Percentiles rank a stretch among this genome's conserved stretches.
Evolutionary conservation across 2,888 invertebrate genomes (phyloP).

Genomic region (Eustalomyia histrio): DNA sequence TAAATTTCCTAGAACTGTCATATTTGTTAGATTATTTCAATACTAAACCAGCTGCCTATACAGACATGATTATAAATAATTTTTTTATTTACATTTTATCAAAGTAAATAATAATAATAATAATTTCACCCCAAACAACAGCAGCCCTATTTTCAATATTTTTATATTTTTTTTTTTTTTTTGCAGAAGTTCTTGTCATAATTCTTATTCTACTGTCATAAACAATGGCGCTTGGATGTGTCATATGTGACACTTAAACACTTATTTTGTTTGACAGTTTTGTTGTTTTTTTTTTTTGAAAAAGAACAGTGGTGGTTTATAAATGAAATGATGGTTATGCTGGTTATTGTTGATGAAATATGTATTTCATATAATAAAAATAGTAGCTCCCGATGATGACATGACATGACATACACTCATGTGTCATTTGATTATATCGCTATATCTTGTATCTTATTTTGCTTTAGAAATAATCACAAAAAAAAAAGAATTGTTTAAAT

Average conservation of each 20-base stretch:
- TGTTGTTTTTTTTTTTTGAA: slow-evolving; percentile 6
- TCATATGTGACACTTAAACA: slow-evolving; percentile 54
- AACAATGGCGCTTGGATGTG: slow-evolving; percentile 58
- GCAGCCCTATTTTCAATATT: slow-evolving; percentile 19
- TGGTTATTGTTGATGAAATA: slow-evolving; percentile 40
- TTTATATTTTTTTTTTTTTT: not conserved
- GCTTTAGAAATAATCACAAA: not conserved
- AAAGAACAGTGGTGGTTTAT: not conserved
- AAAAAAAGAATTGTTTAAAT: not conserved
- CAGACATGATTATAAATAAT: slow-evolving; percentile 13
- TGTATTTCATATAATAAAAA: slow-evolving; percentile 26
- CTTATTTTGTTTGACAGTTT: slow-evolving; percentile 19
- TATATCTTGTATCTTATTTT: slow-evolving; percentile 34
- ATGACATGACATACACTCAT: slow-evolving; percentile 23
- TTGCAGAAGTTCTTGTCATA: slow-evolving; percentile 24
- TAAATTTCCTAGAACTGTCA: slow-evolving; percentile 25
- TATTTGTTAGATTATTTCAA: slow-evolving; percentile 13
- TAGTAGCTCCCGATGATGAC: not conserved
- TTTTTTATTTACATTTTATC: slow-evolving; percentile 15
- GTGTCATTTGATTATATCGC: slow-evolving; percentile 5
- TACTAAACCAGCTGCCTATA: slow-evolving; percentile 39
- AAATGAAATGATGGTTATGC: slow-evolving; percentile 6
- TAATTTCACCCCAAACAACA: not conserved
- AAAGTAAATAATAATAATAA: slow-evolving; percentile 18
- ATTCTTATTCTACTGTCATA: slow-evolving; percentile 30